Evolutionary conservation across 2,888 invertebrate species (phyloP).

Genomic region (Galerucella nymphaeae): DNA sequence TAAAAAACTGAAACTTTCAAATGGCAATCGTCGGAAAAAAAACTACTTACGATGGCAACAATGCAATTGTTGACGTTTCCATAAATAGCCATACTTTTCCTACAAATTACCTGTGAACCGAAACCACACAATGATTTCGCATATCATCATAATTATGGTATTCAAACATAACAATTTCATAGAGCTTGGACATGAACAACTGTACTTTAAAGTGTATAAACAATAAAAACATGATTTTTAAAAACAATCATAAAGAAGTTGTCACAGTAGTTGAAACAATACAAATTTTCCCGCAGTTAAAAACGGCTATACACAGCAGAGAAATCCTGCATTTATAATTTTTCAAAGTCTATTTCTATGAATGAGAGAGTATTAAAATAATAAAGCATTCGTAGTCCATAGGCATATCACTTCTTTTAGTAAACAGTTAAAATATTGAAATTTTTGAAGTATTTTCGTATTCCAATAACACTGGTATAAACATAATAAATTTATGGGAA

Average conservation of each 20-base stretch:
- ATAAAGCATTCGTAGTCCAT: too few species aligned
- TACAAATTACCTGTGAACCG: constrained; percentile 34
- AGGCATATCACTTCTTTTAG: too few species aligned
- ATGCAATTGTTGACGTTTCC: constrained; percentile 32
- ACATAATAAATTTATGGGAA: too few species aligned
- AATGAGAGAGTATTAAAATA: too few species aligned
- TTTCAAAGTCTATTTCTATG: too few species aligned
- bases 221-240: constrained; percentile 31
- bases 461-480: too few species aligned
- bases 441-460: too few species aligned
- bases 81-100: constrained; percentile 25
- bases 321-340: too few species aligned
- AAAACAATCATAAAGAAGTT: constrained; percentile 20
- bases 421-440: too few species aligned
- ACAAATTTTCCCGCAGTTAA: constrained; percentile 11
- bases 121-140: constrained; percentile 30
- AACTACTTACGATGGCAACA: neutral
- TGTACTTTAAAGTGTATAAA: constrained; percentile 34
- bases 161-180: constrained; percentile 49
- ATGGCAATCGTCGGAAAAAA: neutral
- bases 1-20: constrained; percentile 4
- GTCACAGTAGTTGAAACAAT: constrained; percentile 29
- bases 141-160: constrained; percentile 43
- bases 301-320: neutral
- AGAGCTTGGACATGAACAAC: constrained; percentile 46